Conservation (phyloP, 2,113 vertebrate species). For the Otis tarda region DNA sequence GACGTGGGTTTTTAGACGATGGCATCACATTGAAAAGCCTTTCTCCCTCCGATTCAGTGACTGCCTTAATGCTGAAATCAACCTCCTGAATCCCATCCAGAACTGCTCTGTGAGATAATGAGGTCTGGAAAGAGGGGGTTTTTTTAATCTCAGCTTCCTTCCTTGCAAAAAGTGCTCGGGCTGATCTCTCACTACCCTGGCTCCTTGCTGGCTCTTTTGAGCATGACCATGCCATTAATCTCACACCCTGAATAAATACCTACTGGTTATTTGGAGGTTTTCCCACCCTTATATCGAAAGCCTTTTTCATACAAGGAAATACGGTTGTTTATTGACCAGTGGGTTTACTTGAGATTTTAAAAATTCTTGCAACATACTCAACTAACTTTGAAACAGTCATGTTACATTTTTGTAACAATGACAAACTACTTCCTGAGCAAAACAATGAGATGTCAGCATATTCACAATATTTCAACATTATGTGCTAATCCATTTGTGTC, state of each 20-base stretch:
- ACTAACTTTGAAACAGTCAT: slow-evolving; percentile 20
- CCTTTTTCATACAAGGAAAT: background rate
- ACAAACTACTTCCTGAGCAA: slow-evolving; percentile 57
- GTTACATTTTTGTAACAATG: slow-evolving; percentile 16
- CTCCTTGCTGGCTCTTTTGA: background rate
- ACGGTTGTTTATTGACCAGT: background rate
- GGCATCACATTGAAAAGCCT: background rate
- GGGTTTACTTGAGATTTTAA: background rate
- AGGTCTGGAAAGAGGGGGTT: background rate
- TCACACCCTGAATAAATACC: background rate
- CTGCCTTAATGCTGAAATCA: background rate
- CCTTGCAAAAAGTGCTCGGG: background rate
- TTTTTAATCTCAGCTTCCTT: background rate
- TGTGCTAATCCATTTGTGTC: slow-evolving; percentile 39
- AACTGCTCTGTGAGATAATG: background rate
- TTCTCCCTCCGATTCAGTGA: background rate
- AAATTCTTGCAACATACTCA: slow-evolving; percentile 16
- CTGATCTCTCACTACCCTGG: background rate
- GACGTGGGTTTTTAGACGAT: background rate
- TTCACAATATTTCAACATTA: slow-evolving; percentile 49
- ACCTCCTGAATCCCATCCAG: background rate
- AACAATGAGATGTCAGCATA: slow-evolving; percentile 65
- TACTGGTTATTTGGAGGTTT: background rate
- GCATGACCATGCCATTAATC: background rate
- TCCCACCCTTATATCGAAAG: background rate